Base-by-base conservation (phyloP, 2,797 vertebrate species). In the Agapornis canus region DNA sequence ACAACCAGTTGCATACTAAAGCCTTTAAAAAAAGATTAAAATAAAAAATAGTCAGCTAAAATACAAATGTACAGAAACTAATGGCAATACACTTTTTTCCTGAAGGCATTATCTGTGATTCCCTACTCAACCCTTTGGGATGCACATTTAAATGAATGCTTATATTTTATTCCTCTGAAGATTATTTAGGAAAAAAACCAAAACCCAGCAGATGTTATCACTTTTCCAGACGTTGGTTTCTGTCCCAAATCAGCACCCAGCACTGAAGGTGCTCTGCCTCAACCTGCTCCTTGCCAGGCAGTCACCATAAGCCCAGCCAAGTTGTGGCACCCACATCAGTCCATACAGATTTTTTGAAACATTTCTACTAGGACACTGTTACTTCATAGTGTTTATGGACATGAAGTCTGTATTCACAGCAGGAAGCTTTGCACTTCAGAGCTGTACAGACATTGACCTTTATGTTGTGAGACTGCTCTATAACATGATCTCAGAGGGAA, bases 101-200 rank as follows among this genome's bases (percentile, higher is more conserved):
- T 96, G 77, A 89, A 97, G 94, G 95, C 97, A 96, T 92, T 72
- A 98, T 95, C 96, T 97, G 97, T 95, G 96, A 95, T 88, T 97
- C 92, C 92, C 92, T 91, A 96, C 75, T 94, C 39, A 94, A 96
- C 80, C 76, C 94, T 97, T 93, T 96, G 94, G 96, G 94, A 97
- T 97, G 94, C 82, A 89, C 81, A 97, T 93, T 98, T 91, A 97
- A 98, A 97, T 97, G 91, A 65, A 35, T 78, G 45, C 47, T 85
- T 59, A 8, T 31, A 6, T 82, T 95, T 96, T 80, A 63, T 83
- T 81, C 69, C 91, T 91, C 63, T 82, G 76, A 89, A 96, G 98
- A 96, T 95, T 96, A 97, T 97, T 97, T 97, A 97, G 95, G 37
- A 39, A 94, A 94, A 95, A 91, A 89, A 59, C 3, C 16, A 66